phyloP scores from a whole-genome alignment of 1,140 invertebrate genomes.

The Mycetomoellerius zeteki region DNA sequence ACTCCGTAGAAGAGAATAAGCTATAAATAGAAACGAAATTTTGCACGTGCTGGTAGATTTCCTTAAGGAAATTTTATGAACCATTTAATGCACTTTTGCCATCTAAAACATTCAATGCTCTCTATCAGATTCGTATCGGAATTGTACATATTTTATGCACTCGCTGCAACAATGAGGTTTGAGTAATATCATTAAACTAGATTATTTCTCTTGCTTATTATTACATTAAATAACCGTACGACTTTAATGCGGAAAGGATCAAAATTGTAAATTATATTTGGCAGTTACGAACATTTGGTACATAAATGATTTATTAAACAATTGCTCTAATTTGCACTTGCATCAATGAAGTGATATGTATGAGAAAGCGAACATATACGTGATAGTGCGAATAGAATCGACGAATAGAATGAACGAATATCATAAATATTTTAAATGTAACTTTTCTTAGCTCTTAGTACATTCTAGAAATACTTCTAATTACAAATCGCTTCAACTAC shows the following conservation, averaged over 20 bases:
- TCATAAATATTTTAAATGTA: slow-evolving; percentile 6
- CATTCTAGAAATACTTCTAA: neutral
- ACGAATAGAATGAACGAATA: neutral
- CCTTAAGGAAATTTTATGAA: slow-evolving; percentile 26
- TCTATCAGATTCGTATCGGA: slow-evolving; percentile 16
- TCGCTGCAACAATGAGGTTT: slow-evolving; percentile 21
- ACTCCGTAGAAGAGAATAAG: slow-evolving; percentile 1
- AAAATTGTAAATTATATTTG: slow-evolving; percentile 9
- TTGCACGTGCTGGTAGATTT: slow-evolving; percentile 31
- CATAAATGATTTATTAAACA: slow-evolving; percentile 4
- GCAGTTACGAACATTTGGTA: neutral
- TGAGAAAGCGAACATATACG: neutral
- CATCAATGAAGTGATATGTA: neutral
- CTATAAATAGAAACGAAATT: slow-evolving; percentile 58
- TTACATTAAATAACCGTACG: neutral
- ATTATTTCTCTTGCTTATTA: slow-evolving; percentile 35
- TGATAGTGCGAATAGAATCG: neutral
- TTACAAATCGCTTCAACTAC: slow-evolving; percentile 28
- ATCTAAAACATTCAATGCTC: slow-evolving; percentile 35
- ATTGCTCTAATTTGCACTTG: neutral
- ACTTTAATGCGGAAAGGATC: neutral
- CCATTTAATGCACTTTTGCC: slow-evolving; percentile 35
- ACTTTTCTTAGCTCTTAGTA: neutral
- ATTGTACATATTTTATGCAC: slow-evolving; percentile 23
- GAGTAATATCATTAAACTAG: slow-evolving; percentile 8